Conservation (phyloP, 2,888 invertebrate species). For the Agrochola macilenta region DNA sequence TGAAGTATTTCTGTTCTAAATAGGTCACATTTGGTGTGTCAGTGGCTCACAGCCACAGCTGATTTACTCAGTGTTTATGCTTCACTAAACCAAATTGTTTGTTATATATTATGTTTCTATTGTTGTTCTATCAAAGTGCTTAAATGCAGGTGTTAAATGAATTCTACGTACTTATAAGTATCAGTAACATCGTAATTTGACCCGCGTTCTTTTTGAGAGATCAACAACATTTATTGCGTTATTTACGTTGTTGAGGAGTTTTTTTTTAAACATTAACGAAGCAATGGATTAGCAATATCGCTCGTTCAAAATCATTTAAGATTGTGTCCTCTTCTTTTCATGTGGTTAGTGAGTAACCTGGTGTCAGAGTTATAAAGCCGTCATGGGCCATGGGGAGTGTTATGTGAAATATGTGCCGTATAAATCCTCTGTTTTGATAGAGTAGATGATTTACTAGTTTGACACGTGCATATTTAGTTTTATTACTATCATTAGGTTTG, state of each 20-base stretch:
- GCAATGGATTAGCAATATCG: no score
- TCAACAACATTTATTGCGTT: no score
- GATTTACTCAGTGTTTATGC: conserved; percentile 72
- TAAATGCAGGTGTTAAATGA: conserved; percentile 52
- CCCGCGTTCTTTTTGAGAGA: neutral
- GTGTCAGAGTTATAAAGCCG: no score
- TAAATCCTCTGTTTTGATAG: conserved; percentile 46
- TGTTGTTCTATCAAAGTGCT: conserved; percentile 42
- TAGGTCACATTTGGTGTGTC: conserved; percentile 73
- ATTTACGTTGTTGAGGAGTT: no score
- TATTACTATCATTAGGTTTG: conserved; percentile 39
- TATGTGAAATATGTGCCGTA: neutral
- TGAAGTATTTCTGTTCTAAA: conserved; percentile 70
- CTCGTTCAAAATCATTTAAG: no score
- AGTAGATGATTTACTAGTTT: conserved; percentile 48
- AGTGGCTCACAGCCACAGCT: conserved; percentile 73
- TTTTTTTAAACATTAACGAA: no score
- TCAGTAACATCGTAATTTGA: conserved; percentile 11
- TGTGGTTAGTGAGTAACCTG: no score
- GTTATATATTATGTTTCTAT: conserved; percentile 36
- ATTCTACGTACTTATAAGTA: conserved; percentile 15
- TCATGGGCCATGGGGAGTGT: no score
- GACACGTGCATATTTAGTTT: conserved; percentile 45
- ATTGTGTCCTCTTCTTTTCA: no score
- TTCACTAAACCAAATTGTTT: conserved; percentile 54